Conservation (phyloP, 2,797 vertebrate species). For the Halcyon leucocephala region DNA sequence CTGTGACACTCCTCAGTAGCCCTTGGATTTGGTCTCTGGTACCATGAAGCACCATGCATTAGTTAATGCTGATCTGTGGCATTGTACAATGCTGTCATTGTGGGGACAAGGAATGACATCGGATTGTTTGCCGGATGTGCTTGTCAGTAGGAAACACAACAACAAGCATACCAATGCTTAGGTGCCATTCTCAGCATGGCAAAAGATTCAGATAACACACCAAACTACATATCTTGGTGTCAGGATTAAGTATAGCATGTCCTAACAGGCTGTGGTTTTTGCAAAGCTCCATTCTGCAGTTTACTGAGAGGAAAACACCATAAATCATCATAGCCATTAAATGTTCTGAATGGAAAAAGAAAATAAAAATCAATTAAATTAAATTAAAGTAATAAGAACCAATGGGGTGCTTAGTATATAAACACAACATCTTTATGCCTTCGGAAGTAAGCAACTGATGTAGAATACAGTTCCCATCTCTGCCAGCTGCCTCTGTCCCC, state of each 20-base stretch:
- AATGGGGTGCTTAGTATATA: not conserved
- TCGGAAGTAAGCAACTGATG: not conserved
- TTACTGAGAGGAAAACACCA: not conserved
- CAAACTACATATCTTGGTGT: not conserved
- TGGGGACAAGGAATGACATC: not conserved
- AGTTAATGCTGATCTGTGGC: slow-evolving; percentile 5
- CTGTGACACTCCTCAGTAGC: not conserved
- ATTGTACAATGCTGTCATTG: slow-evolving; percentile 58
- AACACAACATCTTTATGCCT: not conserved
- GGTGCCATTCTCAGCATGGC: not conserved
- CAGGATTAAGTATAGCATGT: not conserved
- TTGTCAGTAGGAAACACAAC: slow-evolving; percentile 21
- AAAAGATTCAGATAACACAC: not conserved
- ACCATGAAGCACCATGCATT: not conserved
- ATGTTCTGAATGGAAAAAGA: not conserved
- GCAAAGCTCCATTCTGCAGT: not conserved
- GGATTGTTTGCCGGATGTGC: not conserved
- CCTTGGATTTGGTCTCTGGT: not conserved
- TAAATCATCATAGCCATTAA: not conserved
- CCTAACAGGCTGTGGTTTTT: not conserved
- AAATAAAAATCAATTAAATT: not conserved
- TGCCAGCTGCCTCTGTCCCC: not conserved
- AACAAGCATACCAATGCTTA: not conserved
- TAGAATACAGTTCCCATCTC: not conserved
- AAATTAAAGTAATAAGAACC: not conserved